phyloP scores from a whole-genome alignment of 2,113 vertebrate species.

The Sakesphorus luctuosus region DNA sequence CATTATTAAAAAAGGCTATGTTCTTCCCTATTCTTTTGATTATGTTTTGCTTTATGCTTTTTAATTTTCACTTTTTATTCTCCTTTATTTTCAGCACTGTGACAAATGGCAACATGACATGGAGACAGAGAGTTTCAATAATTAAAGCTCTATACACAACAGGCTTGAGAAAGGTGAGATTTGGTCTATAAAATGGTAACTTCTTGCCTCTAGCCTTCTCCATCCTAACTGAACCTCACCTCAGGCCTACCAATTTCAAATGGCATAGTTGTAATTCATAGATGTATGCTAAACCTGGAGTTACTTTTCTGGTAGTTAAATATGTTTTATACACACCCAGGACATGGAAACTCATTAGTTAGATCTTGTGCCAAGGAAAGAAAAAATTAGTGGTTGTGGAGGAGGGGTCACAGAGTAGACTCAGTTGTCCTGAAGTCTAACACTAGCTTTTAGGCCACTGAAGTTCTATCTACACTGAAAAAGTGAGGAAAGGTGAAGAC shows the following conservation, averaged over 20 bases:
- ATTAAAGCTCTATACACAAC: neutral
- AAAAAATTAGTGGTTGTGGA: neutral
- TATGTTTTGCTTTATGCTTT: neutral
- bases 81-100: neutral
- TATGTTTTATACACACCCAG: neutral
- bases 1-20: neutral
- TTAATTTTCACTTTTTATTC: constrained; percentile 43
- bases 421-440: neutral
- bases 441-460: neutral
- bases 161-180: constrained; percentile 10
- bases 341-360: neutral
- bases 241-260: neutral
- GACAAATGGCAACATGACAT: neutral
- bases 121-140: neutral
- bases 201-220: neutral
- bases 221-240: neutral
- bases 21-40: neutral
- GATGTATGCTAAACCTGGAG: neutral
- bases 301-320: constrained; percentile 10
- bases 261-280: neutral
- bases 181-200: neutral
- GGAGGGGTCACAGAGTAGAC: neutral
- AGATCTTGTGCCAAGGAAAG: neutral
- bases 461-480: neutral
- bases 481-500: neutral